A percentile compares a stretch with the other conserved stretches of the same genome.
These are phyloP conservation scores for Reticulitermes lucifugus DNA, from an alignment of 2,888 invertebrate genomes.

Conservation along the genomic window DNA sequence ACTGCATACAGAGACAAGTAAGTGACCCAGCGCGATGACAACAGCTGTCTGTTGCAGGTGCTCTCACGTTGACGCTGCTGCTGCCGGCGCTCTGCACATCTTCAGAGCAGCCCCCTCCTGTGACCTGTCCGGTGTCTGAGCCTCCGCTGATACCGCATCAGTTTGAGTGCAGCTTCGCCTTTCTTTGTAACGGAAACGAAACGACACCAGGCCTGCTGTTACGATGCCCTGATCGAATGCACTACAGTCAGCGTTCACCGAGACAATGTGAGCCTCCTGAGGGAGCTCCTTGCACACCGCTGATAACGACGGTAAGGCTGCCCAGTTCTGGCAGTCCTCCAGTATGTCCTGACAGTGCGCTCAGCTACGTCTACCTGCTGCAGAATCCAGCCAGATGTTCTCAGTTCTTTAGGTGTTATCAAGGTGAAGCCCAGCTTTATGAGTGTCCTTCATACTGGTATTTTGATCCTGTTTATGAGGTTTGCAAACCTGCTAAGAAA, in stretches of 20 bases:
- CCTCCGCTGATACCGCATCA: neutral
- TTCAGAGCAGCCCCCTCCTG: neutral
- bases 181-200: neutral
- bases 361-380: neutral
- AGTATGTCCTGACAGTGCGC: neutral
- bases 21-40: too few species aligned
- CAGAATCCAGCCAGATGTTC: neutral
- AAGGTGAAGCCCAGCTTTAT: neutral
- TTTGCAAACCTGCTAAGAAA: neutral
- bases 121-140: neutral
- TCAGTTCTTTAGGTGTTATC: constrained; percentile 7
- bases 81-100: too few species aligned
- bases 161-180: neutral
- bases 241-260: neutral
- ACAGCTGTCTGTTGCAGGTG: too few species aligned
- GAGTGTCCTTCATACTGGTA: neutral
- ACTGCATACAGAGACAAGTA: too few species aligned
- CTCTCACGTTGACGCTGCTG: too few species aligned
- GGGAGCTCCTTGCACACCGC: neutral
- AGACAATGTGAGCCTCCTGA: neutral
- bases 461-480: constrained; percentile 16
- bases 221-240: neutral
- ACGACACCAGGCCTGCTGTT: neutral
- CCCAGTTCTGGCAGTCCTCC: neutral
- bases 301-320: neutral